Evolutionary conservation across 2,888 invertebrate species (phyloP), one percentile per base, ranked within the genome.

Genomic region (Microplitis deprimator): DNA sequence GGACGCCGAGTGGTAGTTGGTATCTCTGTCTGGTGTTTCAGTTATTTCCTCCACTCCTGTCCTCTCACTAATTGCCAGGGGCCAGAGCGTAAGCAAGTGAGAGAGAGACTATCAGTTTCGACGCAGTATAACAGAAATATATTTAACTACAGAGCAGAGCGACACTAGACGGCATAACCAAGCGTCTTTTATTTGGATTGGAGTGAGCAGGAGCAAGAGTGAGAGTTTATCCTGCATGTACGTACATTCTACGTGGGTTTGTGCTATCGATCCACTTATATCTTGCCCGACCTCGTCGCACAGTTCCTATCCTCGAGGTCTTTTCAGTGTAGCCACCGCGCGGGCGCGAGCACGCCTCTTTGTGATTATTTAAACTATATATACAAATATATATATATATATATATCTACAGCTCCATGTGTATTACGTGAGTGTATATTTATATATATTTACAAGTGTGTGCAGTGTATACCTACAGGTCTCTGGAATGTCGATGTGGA

Each of bases 261-360:
- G 70, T 70, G 59, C 50, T 70, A 70, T 70, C 70, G 70, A 70
- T 70, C 70, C 50, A 20, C 29, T 20, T 59, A 50, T 59, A 70
- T 65, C 65, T 50, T 50, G 50, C 10, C 50, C 50, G 50, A 50
- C 50, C 29, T 59, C 62, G 61, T 62, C 41, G 16, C 67, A 68
- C 39, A 17, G 72, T 41, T 29, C 64, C 39, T 17, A 62, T 72
- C 71, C 71, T 72, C 62, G 62, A 72, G 61, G 62, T 62, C 39
- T 71, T 17, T 5, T 50, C 8, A 41, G 16, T 38, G 64, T 50
- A n/a, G 1, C n/a, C 7, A 13, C 40, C 73, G 73, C 73, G 67
- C 73, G 65, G 67, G 73, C 73, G 67, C 73, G 73, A 65, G 59
- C 73, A 73, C 73, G 67, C 73, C 73, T 73, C 73, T 73, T 73